Conservation (phyloP, 2,113 vertebrate genomes). For the Pagrus major region DNA sequence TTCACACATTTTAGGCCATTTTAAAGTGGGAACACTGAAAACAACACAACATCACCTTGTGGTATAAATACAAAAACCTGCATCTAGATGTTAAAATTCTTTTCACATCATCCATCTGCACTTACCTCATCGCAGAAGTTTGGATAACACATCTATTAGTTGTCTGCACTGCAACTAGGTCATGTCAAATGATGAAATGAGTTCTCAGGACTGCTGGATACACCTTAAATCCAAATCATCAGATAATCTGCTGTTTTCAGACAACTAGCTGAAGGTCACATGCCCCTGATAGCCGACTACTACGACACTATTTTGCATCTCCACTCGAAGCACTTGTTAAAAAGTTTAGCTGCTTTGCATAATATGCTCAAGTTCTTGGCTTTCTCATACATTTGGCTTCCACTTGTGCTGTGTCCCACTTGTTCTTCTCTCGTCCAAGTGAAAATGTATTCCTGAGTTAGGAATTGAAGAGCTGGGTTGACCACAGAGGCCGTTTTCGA, state of each 20-base stretch:
- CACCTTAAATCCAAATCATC: background rate
- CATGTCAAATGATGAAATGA: background rate
- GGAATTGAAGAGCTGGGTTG: slow-evolving; percentile 63
- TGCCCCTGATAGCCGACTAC: slow-evolving; percentile 8
- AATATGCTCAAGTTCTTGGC: slow-evolving; percentile 61
- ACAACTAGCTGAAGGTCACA: slow-evolving; percentile 20
- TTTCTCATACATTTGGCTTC: slow-evolving; percentile 53
- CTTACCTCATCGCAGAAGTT: slow-evolving; percentile 17
- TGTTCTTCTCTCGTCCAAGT: slow-evolving; percentile 49
- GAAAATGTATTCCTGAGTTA: slow-evolving; percentile 58
- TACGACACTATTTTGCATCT: slow-evolving; percentile 35
- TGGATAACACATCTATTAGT: background rate
- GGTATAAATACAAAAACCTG: background rate
- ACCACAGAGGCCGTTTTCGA: slow-evolving; percentile 59
- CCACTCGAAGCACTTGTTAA: slow-evolving; percentile 56
- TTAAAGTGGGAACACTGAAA: background rate
- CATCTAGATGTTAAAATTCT: slow-evolving; percentile 14
- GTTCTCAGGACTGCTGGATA: background rate
- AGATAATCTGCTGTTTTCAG: slow-evolving; percentile 4
- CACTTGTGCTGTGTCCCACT: slow-evolving; percentile 64
- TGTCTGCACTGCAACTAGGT: background rate
- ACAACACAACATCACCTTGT: background rate
- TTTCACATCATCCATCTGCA: no score
- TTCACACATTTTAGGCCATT: background rate
- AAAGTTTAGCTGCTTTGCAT: slow-evolving; percentile 74